Evolutionary conservation across 1,140 invertebrate genomes (phyloP).

Genomic region (Stratiolaelaps scimitus): DNA sequence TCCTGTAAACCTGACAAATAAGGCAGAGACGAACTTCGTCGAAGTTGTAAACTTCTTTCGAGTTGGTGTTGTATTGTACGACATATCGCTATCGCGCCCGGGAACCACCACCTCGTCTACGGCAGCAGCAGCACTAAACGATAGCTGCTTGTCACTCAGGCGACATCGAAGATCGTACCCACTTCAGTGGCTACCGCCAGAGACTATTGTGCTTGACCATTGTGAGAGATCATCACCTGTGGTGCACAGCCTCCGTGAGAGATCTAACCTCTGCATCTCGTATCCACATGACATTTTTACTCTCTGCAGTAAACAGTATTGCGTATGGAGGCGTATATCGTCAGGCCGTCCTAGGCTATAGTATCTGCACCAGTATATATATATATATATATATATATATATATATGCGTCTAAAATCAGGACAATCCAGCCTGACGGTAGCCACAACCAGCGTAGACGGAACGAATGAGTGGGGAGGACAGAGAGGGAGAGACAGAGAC

Average conservation of each 20-base stretch:
- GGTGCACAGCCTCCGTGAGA: not conserved
- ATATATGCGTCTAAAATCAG: not conserved
- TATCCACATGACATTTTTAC: not conserved
- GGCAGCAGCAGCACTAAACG: too few species aligned
- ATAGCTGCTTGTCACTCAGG: too few species aligned
- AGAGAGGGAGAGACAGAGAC: not conserved
- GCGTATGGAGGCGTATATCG: not conserved
- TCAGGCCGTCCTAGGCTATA: not conserved
- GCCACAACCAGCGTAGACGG: not conserved
- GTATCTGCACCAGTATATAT: not conserved
- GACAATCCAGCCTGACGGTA: not conserved
- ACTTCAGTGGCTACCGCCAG: too few species aligned
- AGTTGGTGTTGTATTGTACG: too few species aligned
- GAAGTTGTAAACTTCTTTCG: slow-evolving; percentile 27
- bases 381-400: not conserved
- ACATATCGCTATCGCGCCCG: too few species aligned
- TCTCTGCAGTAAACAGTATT: slow-evolving; percentile 20
- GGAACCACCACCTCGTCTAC: too few species aligned
- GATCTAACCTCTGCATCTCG: not conserved
- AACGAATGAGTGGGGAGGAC: not conserved
- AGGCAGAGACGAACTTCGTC: not conserved
- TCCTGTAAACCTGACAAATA: too few species aligned
- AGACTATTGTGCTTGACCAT: too few species aligned
- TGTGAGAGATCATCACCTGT: too few species aligned
- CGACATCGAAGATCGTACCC: too few species aligned